Percentiles rank a stretch among this genome's conserved stretches.
Conservation (phyloP, 2,888 invertebrate species). For the Campopleginae sp. region DNA sequence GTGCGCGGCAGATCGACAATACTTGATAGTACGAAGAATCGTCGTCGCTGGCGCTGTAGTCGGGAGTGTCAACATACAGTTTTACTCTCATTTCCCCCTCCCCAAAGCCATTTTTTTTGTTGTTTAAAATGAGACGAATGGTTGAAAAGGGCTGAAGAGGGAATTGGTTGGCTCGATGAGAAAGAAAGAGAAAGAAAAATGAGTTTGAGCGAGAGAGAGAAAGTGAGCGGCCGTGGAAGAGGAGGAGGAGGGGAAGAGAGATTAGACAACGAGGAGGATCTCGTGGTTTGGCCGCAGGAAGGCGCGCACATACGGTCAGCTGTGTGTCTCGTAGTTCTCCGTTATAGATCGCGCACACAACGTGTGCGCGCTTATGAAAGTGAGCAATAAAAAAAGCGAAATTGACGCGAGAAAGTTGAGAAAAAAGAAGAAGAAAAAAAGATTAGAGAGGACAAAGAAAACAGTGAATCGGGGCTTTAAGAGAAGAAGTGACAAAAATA, state of each 20-base stretch:
- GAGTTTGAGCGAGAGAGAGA: not conserved
- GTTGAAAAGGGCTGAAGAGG: not conserved
- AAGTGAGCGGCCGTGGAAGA: no score
- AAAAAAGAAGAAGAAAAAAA: slow-evolving; percentile 13
- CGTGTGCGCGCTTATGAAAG: slow-evolving; percentile 22
- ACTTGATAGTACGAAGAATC: not conserved
- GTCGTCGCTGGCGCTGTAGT: not conserved
- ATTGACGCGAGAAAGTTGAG: slow-evolving; percentile 20
- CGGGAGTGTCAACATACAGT: not conserved
- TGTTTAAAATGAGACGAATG: not conserved
- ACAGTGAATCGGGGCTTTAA: not conserved
- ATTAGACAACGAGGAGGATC: slow-evolving; percentile 39
- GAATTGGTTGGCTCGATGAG: not conserved
- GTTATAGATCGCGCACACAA: slow-evolving; percentile 38
- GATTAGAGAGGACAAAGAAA: not conserved
- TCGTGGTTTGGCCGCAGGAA: slow-evolving; percentile 50
- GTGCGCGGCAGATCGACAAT: not conserved
- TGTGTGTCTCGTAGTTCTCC: slow-evolving; percentile 46
- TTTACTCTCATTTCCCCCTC: slow-evolving; percentile 29
- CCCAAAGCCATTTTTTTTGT: not conserved
- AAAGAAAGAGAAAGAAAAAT: slow-evolving; percentile 12
- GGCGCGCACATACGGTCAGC: slow-evolving; percentile 58
- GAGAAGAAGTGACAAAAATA: slow-evolving; percentile 19
- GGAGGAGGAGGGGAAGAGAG: slow-evolving; percentile 27
- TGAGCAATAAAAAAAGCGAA: slow-evolving; percentile 11